Conservation (phyloP, 2,888 invertebrate species). For the Drosophila atripex region DNA sequence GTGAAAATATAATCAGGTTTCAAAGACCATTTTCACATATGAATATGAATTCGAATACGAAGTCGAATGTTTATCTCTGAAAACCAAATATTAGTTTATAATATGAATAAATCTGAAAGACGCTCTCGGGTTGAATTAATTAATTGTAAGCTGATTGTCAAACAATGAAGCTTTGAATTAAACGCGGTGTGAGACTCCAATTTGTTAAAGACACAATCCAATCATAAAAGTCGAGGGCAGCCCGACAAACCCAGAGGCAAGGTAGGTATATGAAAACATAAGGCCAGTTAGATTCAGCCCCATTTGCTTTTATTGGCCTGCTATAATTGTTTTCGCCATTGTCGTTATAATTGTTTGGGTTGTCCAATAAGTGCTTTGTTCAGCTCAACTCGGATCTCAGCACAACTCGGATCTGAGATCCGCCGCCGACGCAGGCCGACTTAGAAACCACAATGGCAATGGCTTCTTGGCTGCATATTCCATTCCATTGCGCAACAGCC, state of each 20-base stretch:
- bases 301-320: constrained; percentile 17
- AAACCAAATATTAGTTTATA: background rate
- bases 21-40: background rate
- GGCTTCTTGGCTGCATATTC: constrained; percentile 38
- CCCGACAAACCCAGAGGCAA: constrained; percentile 3
- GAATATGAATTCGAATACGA: too few species aligned
- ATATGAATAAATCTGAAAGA: background rate
- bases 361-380: constrained; percentile 29
- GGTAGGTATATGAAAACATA: background rate
- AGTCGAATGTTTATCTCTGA: background rate
- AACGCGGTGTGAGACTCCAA: constrained; percentile 2
- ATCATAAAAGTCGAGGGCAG: constrained; percentile 24
- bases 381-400: constrained; percentile 3
- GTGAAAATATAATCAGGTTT: background rate
- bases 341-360: constrained; percentile 22
- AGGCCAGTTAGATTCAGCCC: constrained; percentile 25
- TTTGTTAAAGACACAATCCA: constrained; percentile 2
- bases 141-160: constrained; percentile 3
- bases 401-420: constrained; percentile 4
- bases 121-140: background rate
- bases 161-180: constrained; percentile 1
- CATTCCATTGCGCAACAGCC: constrained; percentile 49
- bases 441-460: constrained; percentile 37
- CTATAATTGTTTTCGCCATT: constrained; percentile 23
- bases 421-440: constrained; percentile 40